Conservation (phyloP, 2,888 invertebrate genomes). For the Lapara coniferarum region DNA sequence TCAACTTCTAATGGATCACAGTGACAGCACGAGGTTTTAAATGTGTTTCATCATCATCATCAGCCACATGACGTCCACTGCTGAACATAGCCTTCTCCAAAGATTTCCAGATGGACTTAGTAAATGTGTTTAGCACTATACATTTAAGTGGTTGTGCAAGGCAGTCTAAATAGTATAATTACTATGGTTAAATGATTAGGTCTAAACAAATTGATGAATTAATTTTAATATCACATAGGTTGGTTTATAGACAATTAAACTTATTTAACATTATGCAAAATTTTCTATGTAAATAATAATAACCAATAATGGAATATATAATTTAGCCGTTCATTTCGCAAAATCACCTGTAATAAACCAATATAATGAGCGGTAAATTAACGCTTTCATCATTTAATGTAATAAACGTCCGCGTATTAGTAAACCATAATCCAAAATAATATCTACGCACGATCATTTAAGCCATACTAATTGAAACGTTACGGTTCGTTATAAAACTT, state of each 20-base stretch:
- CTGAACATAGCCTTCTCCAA: too few species aligned
- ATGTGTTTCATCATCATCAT: too few species aligned
- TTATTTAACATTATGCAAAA: neutral
- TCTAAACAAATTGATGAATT: neutral
- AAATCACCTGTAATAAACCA: neutral
- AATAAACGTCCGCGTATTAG: neutral
- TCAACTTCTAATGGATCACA: too few species aligned
- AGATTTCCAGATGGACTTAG: too few species aligned
- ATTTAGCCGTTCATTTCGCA: neutral
- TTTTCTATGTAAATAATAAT: neutral
- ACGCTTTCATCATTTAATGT: constrained; percentile 4
- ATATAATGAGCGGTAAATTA: constrained; percentile 6
- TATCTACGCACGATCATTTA: neutral
- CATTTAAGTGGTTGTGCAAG: too few species aligned
- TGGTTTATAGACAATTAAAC: neutral
- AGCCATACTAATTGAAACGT: constrained; percentile 12
- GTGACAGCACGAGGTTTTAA: too few species aligned
- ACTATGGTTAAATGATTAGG: too few species aligned
- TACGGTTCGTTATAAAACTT: neutral
- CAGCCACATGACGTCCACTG: too few species aligned
- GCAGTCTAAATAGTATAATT: too few species aligned
- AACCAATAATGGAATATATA: neutral
- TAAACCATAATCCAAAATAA: constrained; percentile 14
- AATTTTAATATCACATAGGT: neutral
- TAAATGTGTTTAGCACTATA: too few species aligned